Conservation (phyloP, 1,140 invertebrate genomes). For the Atta cephalotes region DNA sequence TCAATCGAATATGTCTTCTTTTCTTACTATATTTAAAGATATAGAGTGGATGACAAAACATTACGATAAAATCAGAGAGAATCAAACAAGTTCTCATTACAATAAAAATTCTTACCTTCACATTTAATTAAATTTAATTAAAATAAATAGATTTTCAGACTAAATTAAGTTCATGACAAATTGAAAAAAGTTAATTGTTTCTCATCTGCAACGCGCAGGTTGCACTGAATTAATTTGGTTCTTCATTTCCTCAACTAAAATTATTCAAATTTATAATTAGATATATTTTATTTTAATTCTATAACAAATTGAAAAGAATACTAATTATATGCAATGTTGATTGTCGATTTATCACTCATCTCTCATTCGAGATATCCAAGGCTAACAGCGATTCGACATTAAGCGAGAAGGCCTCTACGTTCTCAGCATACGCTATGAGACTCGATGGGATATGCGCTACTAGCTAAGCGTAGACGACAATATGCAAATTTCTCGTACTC, state of each 20-base stretch:
- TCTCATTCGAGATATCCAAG: constrained; percentile 38
- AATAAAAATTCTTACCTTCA: background rate
- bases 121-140: constrained; percentile 15
- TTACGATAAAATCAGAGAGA: background rate
- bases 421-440: constrained; percentile 34
- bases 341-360: constrained; percentile 16
- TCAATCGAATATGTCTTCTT: background rate
- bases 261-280: background rate
- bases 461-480: constrained; percentile 36
- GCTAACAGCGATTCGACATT: constrained; percentile 63
- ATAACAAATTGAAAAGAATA: background rate
- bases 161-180: constrained; percentile 1
- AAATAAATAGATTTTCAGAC: constrained; percentile 1
- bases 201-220: background rate
- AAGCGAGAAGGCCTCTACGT: constrained; percentile 45
- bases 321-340: background rate
- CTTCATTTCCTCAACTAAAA: background rate
- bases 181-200: background rate
- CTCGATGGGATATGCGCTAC: constrained; percentile 26
- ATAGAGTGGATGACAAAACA: background rate
- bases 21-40: background rate
- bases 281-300: background rate
- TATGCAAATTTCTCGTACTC: constrained; percentile 56
- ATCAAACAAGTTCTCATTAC: background rate
- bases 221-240: background rate